phyloP scores from a whole-genome alignment of 2,113 vertebrate species.

The Datnioides undecimradiatus region DNA sequence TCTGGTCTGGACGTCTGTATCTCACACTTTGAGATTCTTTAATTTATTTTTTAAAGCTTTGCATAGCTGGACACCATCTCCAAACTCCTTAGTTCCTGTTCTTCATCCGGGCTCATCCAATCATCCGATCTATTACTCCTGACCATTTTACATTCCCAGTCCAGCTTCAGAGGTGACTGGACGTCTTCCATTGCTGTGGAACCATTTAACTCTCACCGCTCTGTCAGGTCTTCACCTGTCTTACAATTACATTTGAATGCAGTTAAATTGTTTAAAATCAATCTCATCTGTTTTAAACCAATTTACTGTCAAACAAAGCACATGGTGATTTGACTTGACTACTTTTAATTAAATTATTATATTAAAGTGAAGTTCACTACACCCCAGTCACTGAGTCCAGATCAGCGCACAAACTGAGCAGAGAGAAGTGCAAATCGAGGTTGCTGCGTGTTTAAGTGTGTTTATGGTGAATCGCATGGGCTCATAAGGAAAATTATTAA shows the following conservation, averaged over 20 bases:
- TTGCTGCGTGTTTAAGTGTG: constrained; percentile 35
- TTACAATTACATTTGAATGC: too few relatives aligned
- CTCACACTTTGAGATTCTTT: not conserved
- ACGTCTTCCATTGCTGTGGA: not conserved
- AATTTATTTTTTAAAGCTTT: not conserved
- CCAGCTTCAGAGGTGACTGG: not conserved
- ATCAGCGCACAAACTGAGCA: constrained; percentile 8
- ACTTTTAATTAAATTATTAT: not conserved
- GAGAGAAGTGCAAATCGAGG: not conserved
- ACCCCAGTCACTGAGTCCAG: constrained; percentile 6
- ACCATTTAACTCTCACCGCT: not conserved
- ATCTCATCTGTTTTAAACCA: not conserved
- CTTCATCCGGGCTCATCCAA: not conserved
- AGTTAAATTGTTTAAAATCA: too few relatives aligned
- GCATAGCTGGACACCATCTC: not conserved
- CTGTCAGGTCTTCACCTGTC: not conserved
- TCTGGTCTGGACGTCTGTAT: not conserved
- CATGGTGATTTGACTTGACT: constrained; percentile 3
- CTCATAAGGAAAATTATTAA: constrained; percentile 46
- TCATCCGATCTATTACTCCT: not conserved
- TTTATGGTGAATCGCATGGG: constrained; percentile 47
- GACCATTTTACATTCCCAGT: not conserved
- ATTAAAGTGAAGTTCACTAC: not conserved
- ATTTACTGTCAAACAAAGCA: not conserved
- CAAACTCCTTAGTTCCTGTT: not conserved